Evolutionary conservation across 2,888 invertebrate genomes (phyloP), one percentile per base, ranked within the genome.

Genomic region (Halictus quadricinctus): DNA sequence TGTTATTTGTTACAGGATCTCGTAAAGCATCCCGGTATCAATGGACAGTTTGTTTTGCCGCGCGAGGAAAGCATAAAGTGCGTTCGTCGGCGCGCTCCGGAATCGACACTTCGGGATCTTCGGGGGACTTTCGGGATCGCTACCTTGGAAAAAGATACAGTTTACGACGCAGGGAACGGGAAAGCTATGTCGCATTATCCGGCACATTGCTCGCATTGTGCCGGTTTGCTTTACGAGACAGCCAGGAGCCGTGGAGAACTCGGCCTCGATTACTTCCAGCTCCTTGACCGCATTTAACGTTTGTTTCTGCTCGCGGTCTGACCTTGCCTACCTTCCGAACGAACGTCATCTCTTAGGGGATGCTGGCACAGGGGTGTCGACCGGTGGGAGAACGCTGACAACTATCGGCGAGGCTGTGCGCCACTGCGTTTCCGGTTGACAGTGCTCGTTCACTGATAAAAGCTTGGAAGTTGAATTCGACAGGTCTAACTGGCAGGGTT

Each of bases 201-300:
- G 85, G 80, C 86, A 90, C 90, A 88, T 87, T 91, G 91, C 88
- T 88, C 88, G 75, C 90, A 90, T 91, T 91, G 90, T 90, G 80
- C 81, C 43, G 13, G 64, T 60, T 74, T 91, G 76, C 81, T 90
- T 91, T 90, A 91, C 76, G 90, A 90, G 85, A 80, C 88, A 84
- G 86, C 74, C 81, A 7, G 18, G 43, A 72, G 25, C 84, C 46
- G 70, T 46, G 70, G 92, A 92, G 91, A 86, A 25, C 90, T 92
- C 84, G 82, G 89, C 81, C 88, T 87, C 83, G 76, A 92, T 94
- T 94, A 94, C 92, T 94, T 94, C 93, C 94, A 91, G 90, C 80
- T 93, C 91, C 91, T 89, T 91, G 92, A 85, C 81, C 89, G 86
- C 91, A 88, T 93, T 93, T 91, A 90, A 92, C 90, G 90, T 92